Conservation (phyloP, 2,797 vertebrate species). For the Thamnophis elegans region DNA sequence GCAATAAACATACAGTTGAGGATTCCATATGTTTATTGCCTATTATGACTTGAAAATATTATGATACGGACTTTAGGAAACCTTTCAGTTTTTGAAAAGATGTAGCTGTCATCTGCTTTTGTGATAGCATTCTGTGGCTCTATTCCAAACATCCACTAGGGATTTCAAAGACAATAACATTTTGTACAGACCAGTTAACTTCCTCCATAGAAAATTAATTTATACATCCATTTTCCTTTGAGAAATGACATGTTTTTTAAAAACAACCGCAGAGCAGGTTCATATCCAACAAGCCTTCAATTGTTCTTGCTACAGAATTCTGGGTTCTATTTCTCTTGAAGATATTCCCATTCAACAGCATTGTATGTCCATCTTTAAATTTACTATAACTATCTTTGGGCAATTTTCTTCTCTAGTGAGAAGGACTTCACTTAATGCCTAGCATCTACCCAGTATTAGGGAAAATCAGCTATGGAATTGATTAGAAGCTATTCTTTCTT, state of each 20-base stretch:
- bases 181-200: neutral
- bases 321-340: neutral
- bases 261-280: neutral
- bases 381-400: neutral
- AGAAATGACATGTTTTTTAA: neutral
- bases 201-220: neutral
- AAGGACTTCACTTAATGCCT: neutral
- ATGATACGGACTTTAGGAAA: constrained; percentile 42
- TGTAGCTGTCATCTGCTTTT: constrained; percentile 18
- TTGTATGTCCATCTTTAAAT: neutral
- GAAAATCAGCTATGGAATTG: neutral
- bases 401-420: neutral
- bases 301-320: neutral
- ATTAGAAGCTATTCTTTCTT: neutral
- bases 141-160: neutral
- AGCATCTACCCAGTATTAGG: neutral
- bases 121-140: constrained; percentile 24
- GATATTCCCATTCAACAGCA: neutral
- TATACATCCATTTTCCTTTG: neutral
- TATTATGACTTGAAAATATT: constrained; percentile 51
- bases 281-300: neutral
- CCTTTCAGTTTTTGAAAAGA: constrained; percentile 10
- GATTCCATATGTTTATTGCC: constrained; percentile 25
- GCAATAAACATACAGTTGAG: constrained; percentile 47
- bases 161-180: neutral